Base-by-base conservation (phyloP, 53 echinoderm and acorn worm species). In the Echinometra lucunter region DNA sequence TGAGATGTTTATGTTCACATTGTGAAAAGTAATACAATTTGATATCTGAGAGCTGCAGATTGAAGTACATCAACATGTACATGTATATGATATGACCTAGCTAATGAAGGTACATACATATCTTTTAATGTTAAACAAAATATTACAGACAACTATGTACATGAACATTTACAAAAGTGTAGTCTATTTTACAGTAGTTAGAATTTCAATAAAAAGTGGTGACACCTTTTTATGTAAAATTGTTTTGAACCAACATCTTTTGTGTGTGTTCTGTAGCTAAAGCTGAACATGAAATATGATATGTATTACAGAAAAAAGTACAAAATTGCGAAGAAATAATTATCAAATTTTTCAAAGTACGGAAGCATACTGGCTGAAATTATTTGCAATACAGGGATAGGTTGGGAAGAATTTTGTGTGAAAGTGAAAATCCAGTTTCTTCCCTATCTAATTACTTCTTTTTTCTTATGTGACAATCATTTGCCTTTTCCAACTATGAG, bases 161-260 rank as follows among this genome's bases (percentile, higher is more conserved):
- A 85, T 85, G 85, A 30, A 85, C 49, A 40, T 85, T 85, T 85
- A 81, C 44, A 81, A 44, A 81, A 6, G 44, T 81, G 81, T 44
- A 85, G 85, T 85, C 27, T 85, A 85, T 85, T 85, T 85, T 85
- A 85, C 85, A 85, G 85, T 85, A 85, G 85, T 85, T 27, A 47
- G 85, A 85, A 85, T 85, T 47, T 85, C 85, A 85, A 85, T 85
- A 85, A 85, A 85, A 30, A 37, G 85, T 47, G 85, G 85, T 47
- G 49, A 85, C 85, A 53, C 85, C 42, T 85, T 85, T 85, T 85
- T 85, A 85, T 85, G 85, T 47, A 85, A 85, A 27, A 85, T n/a
- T 28, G 28, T 53, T 37, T 83, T n/a, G n/a, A 2, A 49, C 13
- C 7, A 23, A 11, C 12, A 28, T 27, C 23, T 81, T 19, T 42